Evolutionary conservation across 2,888 invertebrate genomes (phyloP).

Genomic region (Epinotia ramella): DNA sequence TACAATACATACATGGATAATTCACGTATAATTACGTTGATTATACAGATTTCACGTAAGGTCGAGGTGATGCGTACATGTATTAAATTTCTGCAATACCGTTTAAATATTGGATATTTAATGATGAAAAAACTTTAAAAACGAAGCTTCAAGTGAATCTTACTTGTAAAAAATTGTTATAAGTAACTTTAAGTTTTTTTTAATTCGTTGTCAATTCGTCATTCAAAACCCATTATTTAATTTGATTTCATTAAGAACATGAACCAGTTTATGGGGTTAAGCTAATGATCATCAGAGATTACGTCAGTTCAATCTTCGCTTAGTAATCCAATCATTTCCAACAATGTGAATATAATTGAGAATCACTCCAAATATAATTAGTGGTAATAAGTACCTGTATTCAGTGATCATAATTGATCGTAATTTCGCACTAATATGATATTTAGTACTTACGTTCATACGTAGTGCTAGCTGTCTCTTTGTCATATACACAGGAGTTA

Average conservation of each 20-base stretch:
- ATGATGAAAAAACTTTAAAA: no score
- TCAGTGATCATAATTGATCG: background rate
- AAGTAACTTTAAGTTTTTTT: no score
- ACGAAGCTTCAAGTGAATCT: no score
- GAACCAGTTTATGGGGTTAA: no score
- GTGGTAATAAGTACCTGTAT: background rate
- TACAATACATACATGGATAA: background rate
- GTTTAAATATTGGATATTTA: no score
- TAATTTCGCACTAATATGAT: background rate
- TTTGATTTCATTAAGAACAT: background rate
- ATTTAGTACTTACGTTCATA: background rate
- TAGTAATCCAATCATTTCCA: conserved; percentile 12
- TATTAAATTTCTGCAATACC: background rate
- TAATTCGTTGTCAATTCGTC: no score
- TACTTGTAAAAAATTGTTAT: no score
- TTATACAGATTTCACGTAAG: background rate
- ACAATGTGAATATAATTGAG: conserved; percentile 12
- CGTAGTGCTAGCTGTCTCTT: no score
- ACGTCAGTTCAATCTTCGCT: conserved; percentile 1
- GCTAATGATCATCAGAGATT: background rate
- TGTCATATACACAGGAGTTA: no score
- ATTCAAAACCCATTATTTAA: no score
- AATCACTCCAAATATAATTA: conserved; percentile 1
- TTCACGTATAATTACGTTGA: background rate
- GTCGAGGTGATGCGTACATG: no score